These are phyloP conservation scores for Porites lobata DNA, from an alignment of 92 coral and sea anemone species.

Conservation along the genomic window DNA sequence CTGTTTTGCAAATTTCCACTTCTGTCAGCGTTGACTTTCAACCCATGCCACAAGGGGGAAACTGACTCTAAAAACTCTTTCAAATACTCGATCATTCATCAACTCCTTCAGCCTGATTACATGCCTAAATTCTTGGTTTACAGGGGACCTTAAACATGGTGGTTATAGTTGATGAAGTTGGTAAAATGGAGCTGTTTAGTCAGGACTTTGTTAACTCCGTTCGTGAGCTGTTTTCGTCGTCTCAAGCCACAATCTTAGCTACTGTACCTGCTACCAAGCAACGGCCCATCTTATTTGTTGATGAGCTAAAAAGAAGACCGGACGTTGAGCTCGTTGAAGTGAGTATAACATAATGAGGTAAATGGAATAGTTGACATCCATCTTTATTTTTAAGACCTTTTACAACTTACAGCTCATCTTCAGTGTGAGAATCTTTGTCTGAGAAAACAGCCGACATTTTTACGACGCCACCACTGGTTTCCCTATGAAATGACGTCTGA, in stretches of 20 bases:
- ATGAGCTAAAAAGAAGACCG: constrained; percentile 75
- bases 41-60: no score
- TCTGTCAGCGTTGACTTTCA: no score
- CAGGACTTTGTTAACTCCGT: constrained; percentile 73
- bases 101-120: neutral
- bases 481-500: no score
- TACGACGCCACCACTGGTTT: no score
- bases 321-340: constrained; percentile 87
- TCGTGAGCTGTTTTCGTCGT: constrained; percentile 69
- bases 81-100: neutral
- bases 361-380: neutral
- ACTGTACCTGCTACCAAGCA: constrained; percentile 90
- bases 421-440: no score
- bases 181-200: constrained; percentile 96
- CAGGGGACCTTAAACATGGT: constrained; percentile 11
- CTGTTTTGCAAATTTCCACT: no score
- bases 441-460: no score
- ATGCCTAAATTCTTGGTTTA: neutral
- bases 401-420: no score
- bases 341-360: neutral
- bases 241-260: constrained; percentile 71
- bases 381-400: neutral
- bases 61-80: no score
- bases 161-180: constrained; percentile 88
- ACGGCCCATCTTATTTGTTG: constrained; percentile 81